Conservation (phyloP, 2,797 vertebrate genomes). For the Danio jaintianensis region DNA sequence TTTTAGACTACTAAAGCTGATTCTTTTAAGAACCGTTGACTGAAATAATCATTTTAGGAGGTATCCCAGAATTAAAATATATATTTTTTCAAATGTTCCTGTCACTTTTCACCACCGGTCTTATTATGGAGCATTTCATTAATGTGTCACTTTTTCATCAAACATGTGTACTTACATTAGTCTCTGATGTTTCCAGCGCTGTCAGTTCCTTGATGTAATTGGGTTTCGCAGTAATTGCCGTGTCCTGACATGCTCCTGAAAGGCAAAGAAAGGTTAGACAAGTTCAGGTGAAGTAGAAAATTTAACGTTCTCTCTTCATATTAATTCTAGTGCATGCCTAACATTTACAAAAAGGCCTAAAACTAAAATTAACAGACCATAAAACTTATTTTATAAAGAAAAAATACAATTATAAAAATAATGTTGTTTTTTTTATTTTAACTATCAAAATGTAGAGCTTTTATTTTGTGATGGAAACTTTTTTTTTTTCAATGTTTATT, state of each 20-base stretch:
- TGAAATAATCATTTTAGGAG: not conserved
- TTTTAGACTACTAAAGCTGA: no score
- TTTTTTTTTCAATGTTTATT: no score
- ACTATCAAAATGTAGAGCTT: no score
- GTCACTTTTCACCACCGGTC: not conserved
- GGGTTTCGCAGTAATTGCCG: not conserved
- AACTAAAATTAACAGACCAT: no score
- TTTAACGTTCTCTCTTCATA: not conserved
- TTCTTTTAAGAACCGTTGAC: not conserved
- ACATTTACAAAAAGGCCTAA: not conserved
- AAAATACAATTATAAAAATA: no score
- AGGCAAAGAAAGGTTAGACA: not conserved
- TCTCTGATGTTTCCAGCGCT: not conserved
- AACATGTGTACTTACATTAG: no score
- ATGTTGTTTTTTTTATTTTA: no score
- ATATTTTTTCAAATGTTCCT: not conserved
- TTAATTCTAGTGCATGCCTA: not conserved
- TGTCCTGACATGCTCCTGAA: constrained; percentile 1
- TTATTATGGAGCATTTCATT: not conserved
- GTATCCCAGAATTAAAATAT: not conserved
- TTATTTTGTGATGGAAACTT: no score
- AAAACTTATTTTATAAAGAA: no score
- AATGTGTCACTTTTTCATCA: not conserved
- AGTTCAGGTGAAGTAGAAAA: constrained; percentile 2
- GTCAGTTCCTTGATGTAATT: not conserved